Conservation (phyloP, 1,140 invertebrate genomes). For the Bombus impatiens region DNA sequence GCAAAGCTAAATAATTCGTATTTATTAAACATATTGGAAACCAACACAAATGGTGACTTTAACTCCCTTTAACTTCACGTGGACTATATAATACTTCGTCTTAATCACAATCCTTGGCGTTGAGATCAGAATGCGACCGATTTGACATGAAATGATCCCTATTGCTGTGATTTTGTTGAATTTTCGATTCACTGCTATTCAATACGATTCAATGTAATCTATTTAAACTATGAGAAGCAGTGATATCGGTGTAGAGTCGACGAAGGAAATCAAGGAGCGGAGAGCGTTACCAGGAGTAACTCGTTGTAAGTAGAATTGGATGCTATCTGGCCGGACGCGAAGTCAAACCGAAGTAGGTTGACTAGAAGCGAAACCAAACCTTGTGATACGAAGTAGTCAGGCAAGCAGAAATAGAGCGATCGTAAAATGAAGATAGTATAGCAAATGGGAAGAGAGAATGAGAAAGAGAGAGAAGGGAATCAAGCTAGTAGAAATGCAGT, state of each 20-base stretch:
- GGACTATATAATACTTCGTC: no score
- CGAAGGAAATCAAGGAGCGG: no score
- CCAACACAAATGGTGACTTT: no score
- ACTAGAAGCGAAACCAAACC: not conserved
- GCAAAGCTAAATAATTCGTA: no score
- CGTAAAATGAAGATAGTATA: not conserved
- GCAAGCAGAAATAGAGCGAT: not conserved
- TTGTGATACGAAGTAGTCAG: not conserved
- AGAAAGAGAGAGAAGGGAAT: not conserved
- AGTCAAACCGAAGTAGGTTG: not conserved
- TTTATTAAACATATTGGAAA: no score
- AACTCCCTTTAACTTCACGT: rapidly evolving
- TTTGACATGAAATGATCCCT: no score
- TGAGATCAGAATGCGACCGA: no score
- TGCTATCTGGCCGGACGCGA: not conserved
- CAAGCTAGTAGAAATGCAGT: not conserved
- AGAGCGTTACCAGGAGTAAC: not conserved
- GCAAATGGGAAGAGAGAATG: not conserved
- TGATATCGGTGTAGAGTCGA: no score
- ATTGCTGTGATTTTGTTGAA: not conserved
- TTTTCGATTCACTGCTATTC: not conserved
- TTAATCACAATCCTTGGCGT: no score
- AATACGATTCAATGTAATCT: not conserved
- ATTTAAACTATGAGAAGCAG: not conserved
- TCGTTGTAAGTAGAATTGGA: not conserved